Conservation (phyloP, 2,113 vertebrate genomes). For the Sarotherodon lohbergeri region DNA sequence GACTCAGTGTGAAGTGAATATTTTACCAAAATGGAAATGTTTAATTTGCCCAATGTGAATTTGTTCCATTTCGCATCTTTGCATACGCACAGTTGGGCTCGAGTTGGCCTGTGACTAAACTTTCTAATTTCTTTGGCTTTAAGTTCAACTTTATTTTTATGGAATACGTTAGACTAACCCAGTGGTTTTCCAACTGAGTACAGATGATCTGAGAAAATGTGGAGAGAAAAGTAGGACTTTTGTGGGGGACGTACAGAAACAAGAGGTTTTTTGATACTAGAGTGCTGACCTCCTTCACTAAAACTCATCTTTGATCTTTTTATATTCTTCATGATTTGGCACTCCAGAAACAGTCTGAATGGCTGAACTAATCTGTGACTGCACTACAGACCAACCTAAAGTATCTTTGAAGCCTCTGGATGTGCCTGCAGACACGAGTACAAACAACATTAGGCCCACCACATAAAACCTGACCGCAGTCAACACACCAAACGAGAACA, state of each 20-base stretch:
- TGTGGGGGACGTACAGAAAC: background rate
- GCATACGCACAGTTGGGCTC: accelerated
- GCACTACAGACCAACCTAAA: background rate
- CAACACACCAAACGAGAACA: background rate
- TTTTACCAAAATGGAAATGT: background rate
- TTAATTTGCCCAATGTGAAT: background rate
- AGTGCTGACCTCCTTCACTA: background rate
- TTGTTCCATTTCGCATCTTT: accelerated
- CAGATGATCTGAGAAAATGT: background rate
- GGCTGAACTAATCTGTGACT: accelerated
- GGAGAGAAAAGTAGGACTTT: background rate
- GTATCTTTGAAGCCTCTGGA: accelerated
- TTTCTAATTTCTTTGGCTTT: background rate
- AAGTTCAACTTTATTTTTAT: background rate
- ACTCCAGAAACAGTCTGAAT: background rate
- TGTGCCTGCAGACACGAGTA: background rate
- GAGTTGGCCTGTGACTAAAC: background rate
- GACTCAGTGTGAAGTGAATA: accelerated
- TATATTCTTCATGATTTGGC: background rate
- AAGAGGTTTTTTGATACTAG: background rate
- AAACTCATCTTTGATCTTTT: accelerated
- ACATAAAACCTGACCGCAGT: background rate
- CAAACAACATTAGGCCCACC: background rate
- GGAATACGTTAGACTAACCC: background rate
- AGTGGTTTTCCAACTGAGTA: background rate